Percentiles rank a stretch among this genome's conserved stretches.
Conservation (phyloP, 1,140 invertebrate genomes). For the Cherax destructor region DNA sequence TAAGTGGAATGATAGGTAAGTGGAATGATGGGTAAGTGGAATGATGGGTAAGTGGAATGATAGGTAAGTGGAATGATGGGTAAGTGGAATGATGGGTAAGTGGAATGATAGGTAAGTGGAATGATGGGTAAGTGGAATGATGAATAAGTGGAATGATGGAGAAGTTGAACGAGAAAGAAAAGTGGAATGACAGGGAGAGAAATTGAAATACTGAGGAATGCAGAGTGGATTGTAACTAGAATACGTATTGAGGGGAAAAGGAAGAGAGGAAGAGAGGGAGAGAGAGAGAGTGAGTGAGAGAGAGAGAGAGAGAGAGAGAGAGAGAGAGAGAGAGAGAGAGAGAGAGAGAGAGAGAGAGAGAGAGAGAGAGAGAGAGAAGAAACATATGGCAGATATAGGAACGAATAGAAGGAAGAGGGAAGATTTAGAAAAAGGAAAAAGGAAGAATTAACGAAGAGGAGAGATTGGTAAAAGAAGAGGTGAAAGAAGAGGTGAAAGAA, state of each 20-base stretch:
- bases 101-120: no score
- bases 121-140: no score
- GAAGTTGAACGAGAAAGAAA: neutral
- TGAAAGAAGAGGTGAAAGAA: neutral
- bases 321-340: neutral
- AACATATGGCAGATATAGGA: neutral
- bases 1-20: no score
- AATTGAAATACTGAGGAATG: neutral
- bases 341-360: neutral
- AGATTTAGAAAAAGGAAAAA: neutral
- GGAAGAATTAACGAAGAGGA: neutral
- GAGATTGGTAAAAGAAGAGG: neutral
- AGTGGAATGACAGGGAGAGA: neutral
- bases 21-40: neutral
- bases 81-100: no score
- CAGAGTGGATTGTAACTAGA: neutral
- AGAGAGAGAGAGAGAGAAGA: neutral
- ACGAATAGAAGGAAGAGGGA: neutral
- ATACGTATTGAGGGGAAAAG: neutral
- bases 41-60: neutral
- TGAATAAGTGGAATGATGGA: neutral
- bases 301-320: neutral
- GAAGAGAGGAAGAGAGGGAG: neutral
- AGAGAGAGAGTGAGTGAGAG: neutral
- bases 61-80: neutral